phyloP scores from a whole-genome alignment of 1,140 invertebrate species.

The Sinella curviseta region DNA sequence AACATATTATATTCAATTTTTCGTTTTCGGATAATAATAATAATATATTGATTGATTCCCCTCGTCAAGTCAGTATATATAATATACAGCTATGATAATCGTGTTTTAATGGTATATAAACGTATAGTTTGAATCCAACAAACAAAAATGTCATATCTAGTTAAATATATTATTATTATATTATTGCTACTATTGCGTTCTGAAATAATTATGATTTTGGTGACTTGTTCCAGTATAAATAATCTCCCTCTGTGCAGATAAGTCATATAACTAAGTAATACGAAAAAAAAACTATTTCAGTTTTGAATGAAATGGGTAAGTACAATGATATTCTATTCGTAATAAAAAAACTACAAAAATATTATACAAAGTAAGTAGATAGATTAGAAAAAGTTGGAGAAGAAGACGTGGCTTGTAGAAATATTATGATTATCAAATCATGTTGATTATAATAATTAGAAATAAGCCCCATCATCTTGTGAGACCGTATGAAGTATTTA shows the following conservation, averaged over 20 bases:
- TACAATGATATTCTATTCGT: constrained; percentile 27
- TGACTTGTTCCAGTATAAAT: constrained; percentile 25
- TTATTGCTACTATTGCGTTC: background rate
- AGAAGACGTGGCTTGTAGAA: constrained; percentile 1
- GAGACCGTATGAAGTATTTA: constrained; percentile 15
- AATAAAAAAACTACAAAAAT: constrained; percentile 4
- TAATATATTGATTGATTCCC: background rate
- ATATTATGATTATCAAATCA: no score
- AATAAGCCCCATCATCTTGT: background rate
- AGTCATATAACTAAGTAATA: constrained; percentile 14
- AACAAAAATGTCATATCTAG: constrained; percentile 18
- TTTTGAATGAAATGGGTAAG: constrained; percentile 24
- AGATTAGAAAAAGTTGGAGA: background rate
- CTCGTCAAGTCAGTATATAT: constrained; percentile 15
- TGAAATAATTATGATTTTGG: background rate
- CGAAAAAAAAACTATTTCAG: constrained; percentile 16
- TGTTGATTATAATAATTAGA: no score
- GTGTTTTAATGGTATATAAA: constrained; percentile 19
- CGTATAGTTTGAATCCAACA: background rate
- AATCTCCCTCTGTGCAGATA: constrained; percentile 25
- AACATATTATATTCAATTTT: background rate
- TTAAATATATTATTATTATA: background rate
- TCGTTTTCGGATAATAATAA: background rate
- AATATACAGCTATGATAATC: constrained; percentile 27
- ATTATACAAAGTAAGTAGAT: background rate